Conservation (phyloP, 64 coral and sea anemone genomes). For the Pachyseris speciosa region DNA sequence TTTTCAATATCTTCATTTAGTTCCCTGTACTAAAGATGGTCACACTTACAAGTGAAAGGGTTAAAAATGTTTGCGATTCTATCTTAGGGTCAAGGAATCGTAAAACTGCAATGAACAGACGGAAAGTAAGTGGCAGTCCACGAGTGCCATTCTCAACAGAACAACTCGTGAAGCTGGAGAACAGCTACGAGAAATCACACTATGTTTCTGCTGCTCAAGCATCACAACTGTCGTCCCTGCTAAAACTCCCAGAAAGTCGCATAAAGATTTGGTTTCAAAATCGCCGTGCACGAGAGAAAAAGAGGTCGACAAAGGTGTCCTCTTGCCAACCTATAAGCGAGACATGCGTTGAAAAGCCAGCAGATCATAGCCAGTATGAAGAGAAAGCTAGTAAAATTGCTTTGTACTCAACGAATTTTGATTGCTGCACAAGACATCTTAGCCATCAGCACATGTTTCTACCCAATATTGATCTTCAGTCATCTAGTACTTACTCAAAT, state of each 20-base stretch:
- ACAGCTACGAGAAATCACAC: constrained; percentile 13
- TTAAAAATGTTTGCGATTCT: constrained; percentile 1
- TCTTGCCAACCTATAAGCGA: neutral
- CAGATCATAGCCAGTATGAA: neutral
- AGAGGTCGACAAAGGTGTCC: neutral
- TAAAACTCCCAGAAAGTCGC: constrained; percentile 31
- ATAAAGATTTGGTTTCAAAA: constrained; percentile 55
- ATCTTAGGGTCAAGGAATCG: constrained; percentile 37
- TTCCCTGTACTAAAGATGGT: neutral
- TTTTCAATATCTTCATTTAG: neutral
- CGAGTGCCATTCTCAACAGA: constrained; percentile 26
- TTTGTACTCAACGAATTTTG: neutral
- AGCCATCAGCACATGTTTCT: neutral
- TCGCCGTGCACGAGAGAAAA: constrained; percentile 33
- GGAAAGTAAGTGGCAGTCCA: constrained; percentile 8
- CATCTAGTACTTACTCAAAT: neutral
- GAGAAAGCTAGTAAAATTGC: neutral
- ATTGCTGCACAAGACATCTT: no score
- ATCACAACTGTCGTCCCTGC: neutral
- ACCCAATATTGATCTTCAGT: neutral
- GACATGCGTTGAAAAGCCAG: neutral
- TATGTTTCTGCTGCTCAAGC: neutral
- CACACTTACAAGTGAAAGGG: neutral
- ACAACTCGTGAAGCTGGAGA: constrained; percentile 16
- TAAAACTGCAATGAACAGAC: neutral